phyloP scores from a whole-genome alignment of 2,888 invertebrate species.

The Eutolmus rufibarbis region DNA sequence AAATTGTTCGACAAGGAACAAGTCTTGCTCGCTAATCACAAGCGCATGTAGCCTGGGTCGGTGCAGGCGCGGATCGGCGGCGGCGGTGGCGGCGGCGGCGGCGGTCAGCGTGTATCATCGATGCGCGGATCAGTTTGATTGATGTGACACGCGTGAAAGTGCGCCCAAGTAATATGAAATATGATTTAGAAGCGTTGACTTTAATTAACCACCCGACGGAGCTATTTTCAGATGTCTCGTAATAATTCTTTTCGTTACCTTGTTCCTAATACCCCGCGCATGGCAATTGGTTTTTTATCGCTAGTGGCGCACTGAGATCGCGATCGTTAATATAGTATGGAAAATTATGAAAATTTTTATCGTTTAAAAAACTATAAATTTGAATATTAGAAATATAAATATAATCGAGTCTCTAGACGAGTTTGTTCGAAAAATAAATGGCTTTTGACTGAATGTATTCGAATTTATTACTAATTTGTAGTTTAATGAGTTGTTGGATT shows the following conservation, averaged over 20 bases:
- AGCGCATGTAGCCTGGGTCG: background rate
- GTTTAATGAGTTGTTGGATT: no score
- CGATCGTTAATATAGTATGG: background rate
- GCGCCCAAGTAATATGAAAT: constrained; percentile 18
- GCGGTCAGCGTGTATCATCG: constrained; percentile 10
- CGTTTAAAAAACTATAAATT: background rate
- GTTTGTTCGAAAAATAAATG: no score
- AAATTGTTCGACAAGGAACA: constrained; percentile 21
- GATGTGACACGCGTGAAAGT: constrained; percentile 37
- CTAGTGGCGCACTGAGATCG: background rate
- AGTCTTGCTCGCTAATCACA: constrained; percentile 7
- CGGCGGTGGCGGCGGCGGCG: background rate
- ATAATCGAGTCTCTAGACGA: no score
- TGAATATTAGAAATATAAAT: background rate
- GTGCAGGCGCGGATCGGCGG: background rate
- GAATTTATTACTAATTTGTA: no score
- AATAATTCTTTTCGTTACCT: background rate
- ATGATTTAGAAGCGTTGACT: background rate
- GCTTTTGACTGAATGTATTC: no score
- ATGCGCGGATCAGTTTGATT: constrained; percentile 12
- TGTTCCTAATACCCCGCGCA: background rate
- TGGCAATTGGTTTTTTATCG: background rate
- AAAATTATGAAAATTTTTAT: background rate
- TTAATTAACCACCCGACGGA: background rate
- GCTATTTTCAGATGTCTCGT: background rate